Percentiles rank a stretch among this genome's conserved stretches.
These are phyloP conservation scores for Syngnathus rostellatus DNA, from an alignment of 2,797 vertebrate species.

Conservation along the genomic window DNA sequence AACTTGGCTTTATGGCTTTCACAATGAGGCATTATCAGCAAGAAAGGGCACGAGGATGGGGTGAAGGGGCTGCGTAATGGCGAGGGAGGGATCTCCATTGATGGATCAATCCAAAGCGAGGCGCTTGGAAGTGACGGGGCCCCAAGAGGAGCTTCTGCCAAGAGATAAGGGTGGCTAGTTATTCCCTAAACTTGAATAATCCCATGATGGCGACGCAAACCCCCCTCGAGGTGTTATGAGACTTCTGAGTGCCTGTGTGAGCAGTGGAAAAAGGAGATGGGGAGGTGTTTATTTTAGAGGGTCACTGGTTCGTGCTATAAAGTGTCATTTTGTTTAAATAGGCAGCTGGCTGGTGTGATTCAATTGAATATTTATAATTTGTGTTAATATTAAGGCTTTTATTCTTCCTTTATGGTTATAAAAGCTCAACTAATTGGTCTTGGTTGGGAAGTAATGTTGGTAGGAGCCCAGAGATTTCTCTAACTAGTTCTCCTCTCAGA, in stretches of 20 bases:
- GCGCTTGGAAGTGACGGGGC: slow-evolving; percentile 47
- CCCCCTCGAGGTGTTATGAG: slow-evolving; percentile 42
- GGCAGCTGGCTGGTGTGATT: background rate
- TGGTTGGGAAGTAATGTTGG: background rate
- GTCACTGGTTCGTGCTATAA: background rate
- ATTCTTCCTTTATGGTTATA: background rate
- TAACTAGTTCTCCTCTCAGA: background rate
- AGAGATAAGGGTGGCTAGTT: slow-evolving; percentile 59
- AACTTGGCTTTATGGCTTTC: slow-evolving; percentile 50
- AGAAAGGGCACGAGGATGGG: slow-evolving; percentile 37
- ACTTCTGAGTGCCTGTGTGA: slow-evolving; percentile 22
- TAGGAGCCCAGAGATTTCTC: slow-evolving; percentile 1
- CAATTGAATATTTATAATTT: background rate
- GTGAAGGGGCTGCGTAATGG: slow-evolving; percentile 48
- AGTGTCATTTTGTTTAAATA: background rate
- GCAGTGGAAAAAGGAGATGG: slow-evolving; percentile 8
- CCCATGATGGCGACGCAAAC: slow-evolving; percentile 33
- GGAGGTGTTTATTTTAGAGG: slow-evolving; percentile 6
- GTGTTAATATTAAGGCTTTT: background rate
- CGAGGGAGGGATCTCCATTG: slow-evolving; percentile 52
- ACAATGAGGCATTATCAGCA: slow-evolving; percentile 56
- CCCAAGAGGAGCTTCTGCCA: slow-evolving; percentile 51
- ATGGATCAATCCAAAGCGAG: slow-evolving; percentile 59
- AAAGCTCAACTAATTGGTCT: background rate
- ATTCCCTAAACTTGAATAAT: slow-evolving; percentile 62